phyloP scores from a whole-genome alignment of 2,797 vertebrate genomes.

The Selene dorsalis region DNA sequence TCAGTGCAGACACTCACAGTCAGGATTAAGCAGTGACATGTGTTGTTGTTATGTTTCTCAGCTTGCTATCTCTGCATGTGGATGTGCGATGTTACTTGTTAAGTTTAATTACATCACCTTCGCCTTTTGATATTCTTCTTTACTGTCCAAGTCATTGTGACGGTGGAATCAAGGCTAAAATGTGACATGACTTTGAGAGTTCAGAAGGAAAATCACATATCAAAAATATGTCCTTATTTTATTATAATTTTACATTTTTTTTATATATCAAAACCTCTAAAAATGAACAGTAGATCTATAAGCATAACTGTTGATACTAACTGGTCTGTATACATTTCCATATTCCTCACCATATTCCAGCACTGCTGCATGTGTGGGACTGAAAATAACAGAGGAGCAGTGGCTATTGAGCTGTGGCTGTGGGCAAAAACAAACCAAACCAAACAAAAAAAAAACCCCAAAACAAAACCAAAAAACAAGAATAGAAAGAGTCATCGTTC shows the following conservation, averaged over 20 bases:
- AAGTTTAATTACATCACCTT: not conserved
- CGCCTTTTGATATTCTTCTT: not conserved
- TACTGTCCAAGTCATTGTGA: not conserved
- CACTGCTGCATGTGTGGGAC: constrained; percentile 63
- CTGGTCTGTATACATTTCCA: constrained; percentile 43
- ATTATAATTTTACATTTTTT: constrained; percentile 72
- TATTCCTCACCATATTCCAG: constrained; percentile 40
- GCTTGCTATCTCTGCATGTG: not conserved
- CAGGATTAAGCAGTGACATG: constrained; percentile 1
- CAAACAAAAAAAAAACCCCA: not conserved
- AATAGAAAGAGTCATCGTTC: constrained; percentile 53
- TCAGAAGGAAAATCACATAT: constrained; percentile 50
- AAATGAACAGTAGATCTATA: constrained; percentile 66
- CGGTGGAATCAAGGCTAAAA: not conserved
- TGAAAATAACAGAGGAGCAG: constrained; percentile 53
- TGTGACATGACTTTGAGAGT: not conserved
- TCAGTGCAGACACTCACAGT: not conserved
- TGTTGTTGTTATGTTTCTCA: constrained; percentile 21
- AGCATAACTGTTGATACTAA: constrained; percentile 55
- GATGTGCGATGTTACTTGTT: not conserved
- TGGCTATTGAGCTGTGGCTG: constrained; percentile 53
- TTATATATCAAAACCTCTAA: constrained; percentile 78
- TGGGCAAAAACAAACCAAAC: constrained; percentile 51
- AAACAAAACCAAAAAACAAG: constrained; percentile 19
- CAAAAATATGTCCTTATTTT: constrained; percentile 73